These are phyloP conservation scores for Catalaphyllia jardinei DNA, from an alignment of 64 coral and sea anemone species.

Conservation along the genomic window DNA sequence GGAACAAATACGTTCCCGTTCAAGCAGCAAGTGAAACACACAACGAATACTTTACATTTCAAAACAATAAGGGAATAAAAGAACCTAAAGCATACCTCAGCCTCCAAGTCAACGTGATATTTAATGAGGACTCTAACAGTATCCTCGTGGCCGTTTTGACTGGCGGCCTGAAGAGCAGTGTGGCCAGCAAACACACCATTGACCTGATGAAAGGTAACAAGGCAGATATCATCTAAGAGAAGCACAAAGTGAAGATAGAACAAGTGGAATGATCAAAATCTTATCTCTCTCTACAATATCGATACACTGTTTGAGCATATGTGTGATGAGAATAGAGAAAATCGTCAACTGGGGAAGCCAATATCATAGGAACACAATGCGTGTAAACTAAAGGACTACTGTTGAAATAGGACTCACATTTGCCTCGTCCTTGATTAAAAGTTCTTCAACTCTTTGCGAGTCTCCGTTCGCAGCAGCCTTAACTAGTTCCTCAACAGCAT, in stretches of 20 bases:
- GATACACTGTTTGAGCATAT: too few relatives aligned
- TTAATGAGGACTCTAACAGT: conserved; percentile 82
- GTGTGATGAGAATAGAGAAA: too few relatives aligned
- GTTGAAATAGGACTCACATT: conserved; percentile 46
- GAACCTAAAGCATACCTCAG: conserved; percentile 57
- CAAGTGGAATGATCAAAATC: neutral
- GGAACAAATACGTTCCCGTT: too few relatives aligned
- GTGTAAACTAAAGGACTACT: too few relatives aligned
- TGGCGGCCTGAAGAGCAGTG: conserved; percentile 93
- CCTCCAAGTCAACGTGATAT: conserved; percentile 80
- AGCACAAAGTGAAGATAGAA: too few relatives aligned
- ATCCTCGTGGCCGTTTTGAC: conserved; percentile 95
- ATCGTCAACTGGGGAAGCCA: too few relatives aligned
- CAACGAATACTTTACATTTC: neutral
- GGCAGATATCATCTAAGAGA: neutral
- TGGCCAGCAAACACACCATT: conserved; percentile 98
- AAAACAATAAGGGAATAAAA: neutral
- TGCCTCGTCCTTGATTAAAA: conserved; percentile 69
- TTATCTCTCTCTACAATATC: neutral
- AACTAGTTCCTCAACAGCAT: conserved; percentile 94
- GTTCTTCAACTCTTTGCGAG: conserved; percentile 74
- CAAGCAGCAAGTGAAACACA: too few relatives aligned
- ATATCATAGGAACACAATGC: too few relatives aligned
- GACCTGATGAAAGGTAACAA: conserved; percentile 36
- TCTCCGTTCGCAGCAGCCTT: conserved; percentile 98